phyloP scores from a whole-genome alignment of 2,888 invertebrate species.

The Microctonus aethiopoides region DNA sequence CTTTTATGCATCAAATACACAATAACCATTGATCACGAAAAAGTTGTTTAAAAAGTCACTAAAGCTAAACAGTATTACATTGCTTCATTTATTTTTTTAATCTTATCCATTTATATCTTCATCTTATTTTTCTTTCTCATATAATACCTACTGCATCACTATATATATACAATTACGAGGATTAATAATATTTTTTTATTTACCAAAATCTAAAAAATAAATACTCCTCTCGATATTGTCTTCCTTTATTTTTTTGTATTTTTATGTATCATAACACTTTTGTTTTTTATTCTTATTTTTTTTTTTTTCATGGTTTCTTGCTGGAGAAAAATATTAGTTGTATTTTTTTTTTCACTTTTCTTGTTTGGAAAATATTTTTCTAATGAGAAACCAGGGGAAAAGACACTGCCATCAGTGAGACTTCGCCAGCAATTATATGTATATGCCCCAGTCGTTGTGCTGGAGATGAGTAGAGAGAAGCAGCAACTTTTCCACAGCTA shows the following conservation, averaged over 20 bases:
- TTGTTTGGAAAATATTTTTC: conserved; percentile 21
- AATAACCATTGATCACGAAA: conserved; percentile 32
- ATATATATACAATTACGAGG: too few species aligned
- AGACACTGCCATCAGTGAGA: conserved; percentile 29
- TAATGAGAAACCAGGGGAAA: conserved; percentile 30
- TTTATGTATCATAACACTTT: not conserved
- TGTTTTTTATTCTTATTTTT: not conserved
- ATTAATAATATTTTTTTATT: too few species aligned
- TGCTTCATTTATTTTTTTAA: conserved; percentile 8
- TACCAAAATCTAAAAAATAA: not conserved
- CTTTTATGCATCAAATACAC: not conserved
- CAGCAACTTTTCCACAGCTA: conserved; percentile 29
- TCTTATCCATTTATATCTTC: not conserved
- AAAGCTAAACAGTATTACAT: conserved; percentile 14
- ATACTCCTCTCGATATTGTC: not conserved
- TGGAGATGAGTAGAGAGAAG: conserved; percentile 25
- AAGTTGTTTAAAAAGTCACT: conserved; percentile 31
- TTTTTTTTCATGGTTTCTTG: conserved; percentile 14
- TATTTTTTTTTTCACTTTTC: conserved; percentile 8
- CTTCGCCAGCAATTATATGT: conserved; percentile 14
- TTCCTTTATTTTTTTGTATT: too few species aligned
- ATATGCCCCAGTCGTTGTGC: conserved; percentile 30
- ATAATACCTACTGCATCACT: too few species aligned
- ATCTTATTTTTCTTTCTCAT: not conserved
- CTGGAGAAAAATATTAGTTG: conserved; percentile 5